These are phyloP conservation scores for Argyrosomus japonicus DNA, from an alignment of 2,113 vertebrate species.

Conservation along the genomic window DNA sequence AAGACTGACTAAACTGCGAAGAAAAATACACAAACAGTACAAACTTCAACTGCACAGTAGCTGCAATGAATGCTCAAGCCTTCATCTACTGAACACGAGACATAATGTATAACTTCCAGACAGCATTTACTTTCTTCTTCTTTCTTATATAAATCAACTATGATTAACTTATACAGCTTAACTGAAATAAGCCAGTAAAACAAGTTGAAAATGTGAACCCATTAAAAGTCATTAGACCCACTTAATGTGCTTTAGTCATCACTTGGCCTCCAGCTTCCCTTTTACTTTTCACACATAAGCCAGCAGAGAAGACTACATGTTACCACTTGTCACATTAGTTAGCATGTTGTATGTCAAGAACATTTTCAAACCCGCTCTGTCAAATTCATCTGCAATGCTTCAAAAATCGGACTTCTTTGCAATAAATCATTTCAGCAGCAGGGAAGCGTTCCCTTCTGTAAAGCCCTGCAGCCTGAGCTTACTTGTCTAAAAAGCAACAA, in stretches of 20 bases:
- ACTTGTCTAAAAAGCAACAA: conserved; percentile 22
- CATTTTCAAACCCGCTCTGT: conserved; percentile 11
- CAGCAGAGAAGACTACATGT: conserved; percentile 5
- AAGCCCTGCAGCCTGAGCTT: conserved; percentile 44
- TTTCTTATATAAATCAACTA: neutral
- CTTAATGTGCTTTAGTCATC: conserved; percentile 28
- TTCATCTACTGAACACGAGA: neutral
- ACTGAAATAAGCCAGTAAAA: neutral
- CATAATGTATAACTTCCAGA: neutral
- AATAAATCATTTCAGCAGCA: conserved; percentile 24
- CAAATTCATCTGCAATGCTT: neutral
- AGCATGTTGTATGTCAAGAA: neutral
- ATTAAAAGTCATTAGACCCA: conserved; percentile 20
- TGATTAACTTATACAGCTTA: neutral
- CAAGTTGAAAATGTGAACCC: neutral
- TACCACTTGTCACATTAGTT: conserved; percentile 14
- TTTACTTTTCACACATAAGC: conserved; percentile 21
- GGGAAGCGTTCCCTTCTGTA: neutral
- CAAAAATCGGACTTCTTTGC: neutral
- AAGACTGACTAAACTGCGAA: neutral
- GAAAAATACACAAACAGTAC: neutral
- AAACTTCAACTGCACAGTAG: neutral
- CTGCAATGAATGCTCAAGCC: neutral
- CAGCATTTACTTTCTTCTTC: neutral
- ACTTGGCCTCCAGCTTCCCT: conserved; percentile 40